These are phyloP conservation scores for Drosophila nebulosa DNA, from an alignment of 1,140 invertebrate genomes.

Conservation along the genomic window DNA sequence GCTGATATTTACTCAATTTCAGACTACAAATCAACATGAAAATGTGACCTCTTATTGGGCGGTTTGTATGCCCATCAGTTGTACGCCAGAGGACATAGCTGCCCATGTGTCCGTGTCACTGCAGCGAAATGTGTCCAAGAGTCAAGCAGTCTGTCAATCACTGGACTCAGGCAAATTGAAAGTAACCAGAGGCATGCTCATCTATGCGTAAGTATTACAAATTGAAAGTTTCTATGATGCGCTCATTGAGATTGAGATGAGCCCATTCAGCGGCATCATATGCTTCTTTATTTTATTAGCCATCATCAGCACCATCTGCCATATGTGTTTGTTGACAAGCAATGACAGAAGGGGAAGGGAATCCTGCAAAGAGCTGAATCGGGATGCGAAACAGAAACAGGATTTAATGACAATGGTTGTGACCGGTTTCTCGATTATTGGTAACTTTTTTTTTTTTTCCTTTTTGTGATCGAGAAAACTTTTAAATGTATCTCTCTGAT, in stretches of 20 bases:
- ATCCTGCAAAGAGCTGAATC: not conserved
- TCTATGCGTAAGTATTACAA: constrained; percentile 82
- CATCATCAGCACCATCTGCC: constrained; percentile 37
- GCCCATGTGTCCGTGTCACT: constrained; percentile 82
- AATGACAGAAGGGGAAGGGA: not conserved
- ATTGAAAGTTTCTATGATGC: not conserved
- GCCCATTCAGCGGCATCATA: constrained; percentile 24
- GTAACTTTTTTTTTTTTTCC: not conserved
- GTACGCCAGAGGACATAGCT: constrained; percentile 82
- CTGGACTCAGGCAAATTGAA: not conserved
- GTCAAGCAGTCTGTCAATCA: not conserved
- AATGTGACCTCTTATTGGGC: constrained; percentile 81
- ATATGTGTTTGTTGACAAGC: constrained; percentile 17
- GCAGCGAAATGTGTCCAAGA: constrained; percentile 49
- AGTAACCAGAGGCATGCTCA: constrained; percentile 69
- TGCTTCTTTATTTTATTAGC: constrained; percentile 57
- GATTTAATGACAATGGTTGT: constrained; percentile 19
- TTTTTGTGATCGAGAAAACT: not conserved
- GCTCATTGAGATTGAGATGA: not conserved
- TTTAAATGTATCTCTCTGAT: not conserved
- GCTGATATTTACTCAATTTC: no score
- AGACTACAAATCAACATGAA: not conserved
- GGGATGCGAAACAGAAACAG: not conserved
- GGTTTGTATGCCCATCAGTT: constrained; percentile 84
- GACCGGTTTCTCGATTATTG: constrained; percentile 48